Evolutionary conservation across 2,797 vertebrate genomes (phyloP).

Genomic region (Pipistrellus pipistrellus): DNA sequence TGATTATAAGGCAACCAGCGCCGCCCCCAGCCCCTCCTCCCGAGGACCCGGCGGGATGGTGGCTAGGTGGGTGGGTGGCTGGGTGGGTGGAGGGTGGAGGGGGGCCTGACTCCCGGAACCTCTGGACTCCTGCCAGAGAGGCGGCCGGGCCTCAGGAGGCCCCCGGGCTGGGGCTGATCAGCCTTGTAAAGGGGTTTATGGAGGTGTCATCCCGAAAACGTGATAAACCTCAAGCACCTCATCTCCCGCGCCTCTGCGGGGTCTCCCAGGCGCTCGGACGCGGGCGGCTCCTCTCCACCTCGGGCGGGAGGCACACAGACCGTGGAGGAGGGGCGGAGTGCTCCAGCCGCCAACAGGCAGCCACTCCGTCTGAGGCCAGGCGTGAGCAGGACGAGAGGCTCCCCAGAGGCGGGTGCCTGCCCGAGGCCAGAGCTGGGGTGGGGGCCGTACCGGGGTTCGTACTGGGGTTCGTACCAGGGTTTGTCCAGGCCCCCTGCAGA

Average conservation of each 20-base stretch:
- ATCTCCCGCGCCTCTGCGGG: slow-evolving; percentile 33
- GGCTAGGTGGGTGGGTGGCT: too few relatives aligned
- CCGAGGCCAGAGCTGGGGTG: not conserved
- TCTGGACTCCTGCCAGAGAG: not conserved
- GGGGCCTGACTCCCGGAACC: not conserved
- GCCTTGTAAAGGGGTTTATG: slow-evolving; percentile 79
- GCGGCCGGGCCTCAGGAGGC: not conserved
- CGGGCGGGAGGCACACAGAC: too few relatives aligned
- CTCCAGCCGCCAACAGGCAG: not conserved
- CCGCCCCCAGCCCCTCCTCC: slow-evolving; percentile 60
- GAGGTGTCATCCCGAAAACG: slow-evolving; percentile 82
- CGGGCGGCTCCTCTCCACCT: not conserved
- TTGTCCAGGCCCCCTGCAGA: not conserved
- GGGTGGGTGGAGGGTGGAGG: not conserved
- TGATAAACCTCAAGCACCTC: slow-evolving; percentile 84
- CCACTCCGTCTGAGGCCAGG: fast-evolving
- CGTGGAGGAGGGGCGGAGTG: too few relatives aligned
- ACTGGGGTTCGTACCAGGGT: not conserved
- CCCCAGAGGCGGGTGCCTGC: fast-evolving
- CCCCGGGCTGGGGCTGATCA: not conserved
- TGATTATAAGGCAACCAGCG: slow-evolving; percentile 91
- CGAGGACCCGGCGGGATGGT: slow-evolving; percentile 80
- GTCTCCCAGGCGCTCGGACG: slow-evolving; percentile 64
- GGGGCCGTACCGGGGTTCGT: not conserved
- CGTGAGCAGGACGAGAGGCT: not conserved